These are phyloP conservation scores for Canis aureus DNA, from an alignment of 2,113 vertebrate species.

Conservation along the genomic window DNA sequence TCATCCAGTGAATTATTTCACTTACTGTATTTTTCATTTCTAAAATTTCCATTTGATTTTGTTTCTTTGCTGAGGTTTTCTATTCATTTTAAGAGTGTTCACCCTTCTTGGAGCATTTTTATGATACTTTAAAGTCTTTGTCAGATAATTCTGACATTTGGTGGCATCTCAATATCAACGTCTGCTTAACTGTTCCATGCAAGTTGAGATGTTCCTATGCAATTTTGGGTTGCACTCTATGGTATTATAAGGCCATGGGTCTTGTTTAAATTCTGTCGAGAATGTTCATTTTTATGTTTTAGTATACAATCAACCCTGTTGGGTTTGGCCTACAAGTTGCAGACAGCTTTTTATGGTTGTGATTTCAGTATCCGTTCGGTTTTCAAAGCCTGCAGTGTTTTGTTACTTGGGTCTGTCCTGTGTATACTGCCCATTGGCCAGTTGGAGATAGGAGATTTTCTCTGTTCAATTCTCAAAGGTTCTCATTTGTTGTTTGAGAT, in stretches of 20 bases:
- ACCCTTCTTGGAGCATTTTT: slow-evolving; percentile 17
- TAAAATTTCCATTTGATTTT: slow-evolving; percentile 45
- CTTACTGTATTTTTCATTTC: neutral
- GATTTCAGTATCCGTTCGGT: neutral
- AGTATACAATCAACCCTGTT: neutral
- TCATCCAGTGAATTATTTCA: slow-evolving; percentile 15
- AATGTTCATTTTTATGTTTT: neutral
- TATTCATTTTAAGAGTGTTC: neutral
- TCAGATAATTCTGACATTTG: neutral
- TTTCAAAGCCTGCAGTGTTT: neutral
- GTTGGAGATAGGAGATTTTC: neutral
- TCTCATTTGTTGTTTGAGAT: slow-evolving; percentile 10
- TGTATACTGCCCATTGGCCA: neutral
- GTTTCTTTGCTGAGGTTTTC: neutral
- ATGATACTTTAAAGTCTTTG: neutral
- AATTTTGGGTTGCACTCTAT: neutral
- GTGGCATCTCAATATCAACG: neutral
- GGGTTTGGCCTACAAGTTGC: neutral
- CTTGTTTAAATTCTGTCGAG: neutral
- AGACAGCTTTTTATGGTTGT: neutral
- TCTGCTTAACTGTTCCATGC: neutral
- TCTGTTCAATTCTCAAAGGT: neutral
- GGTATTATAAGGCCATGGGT: neutral
- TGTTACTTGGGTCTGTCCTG: neutral
- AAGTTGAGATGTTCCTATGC: neutral